Conservation (phyloP, 2,797 vertebrate species). For the Psittacula echo region DNA sequence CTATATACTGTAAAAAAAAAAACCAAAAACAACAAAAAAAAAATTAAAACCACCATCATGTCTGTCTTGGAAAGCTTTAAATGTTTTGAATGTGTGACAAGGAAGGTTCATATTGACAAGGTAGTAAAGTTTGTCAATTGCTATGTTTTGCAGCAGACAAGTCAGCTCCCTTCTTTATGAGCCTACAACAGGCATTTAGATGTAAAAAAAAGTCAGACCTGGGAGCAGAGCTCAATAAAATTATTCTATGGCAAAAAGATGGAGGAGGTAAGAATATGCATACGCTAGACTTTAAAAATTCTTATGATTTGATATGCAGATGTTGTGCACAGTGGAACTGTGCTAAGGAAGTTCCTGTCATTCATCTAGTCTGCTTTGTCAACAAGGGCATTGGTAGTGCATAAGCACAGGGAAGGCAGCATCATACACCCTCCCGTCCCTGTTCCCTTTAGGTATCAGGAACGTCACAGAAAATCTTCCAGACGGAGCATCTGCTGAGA, state of each 20-base stretch:
- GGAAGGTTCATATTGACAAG: background rate
- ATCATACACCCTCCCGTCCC: background rate
- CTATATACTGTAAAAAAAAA: background rate
- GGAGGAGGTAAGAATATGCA: background rate
- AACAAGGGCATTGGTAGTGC: background rate
- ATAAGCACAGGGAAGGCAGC: background rate
- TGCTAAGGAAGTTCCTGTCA: background rate
- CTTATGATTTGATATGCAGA: background rate
- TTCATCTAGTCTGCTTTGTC: background rate
- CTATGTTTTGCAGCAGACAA: background rate
- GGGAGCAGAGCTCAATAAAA: background rate
- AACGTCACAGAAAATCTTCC: background rate
- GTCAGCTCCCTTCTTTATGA: background rate
- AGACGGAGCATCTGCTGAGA: background rate
- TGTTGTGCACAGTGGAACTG: background rate
- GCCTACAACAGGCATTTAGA: background rate
- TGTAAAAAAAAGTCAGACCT: background rate
- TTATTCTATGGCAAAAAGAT: background rate
- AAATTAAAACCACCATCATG: no score
- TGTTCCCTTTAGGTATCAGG: background rate
- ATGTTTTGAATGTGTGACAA: background rate
- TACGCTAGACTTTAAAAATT: background rate
- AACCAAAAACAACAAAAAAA: no score
- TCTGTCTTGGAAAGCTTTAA: background rate
- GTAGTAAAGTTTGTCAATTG: background rate